Evolutionary conservation across 92 coral and sea anemone species (phyloP), one percentile per base, ranked within the genome.

Genomic region (Parazoanthus swiftii): DNA sequence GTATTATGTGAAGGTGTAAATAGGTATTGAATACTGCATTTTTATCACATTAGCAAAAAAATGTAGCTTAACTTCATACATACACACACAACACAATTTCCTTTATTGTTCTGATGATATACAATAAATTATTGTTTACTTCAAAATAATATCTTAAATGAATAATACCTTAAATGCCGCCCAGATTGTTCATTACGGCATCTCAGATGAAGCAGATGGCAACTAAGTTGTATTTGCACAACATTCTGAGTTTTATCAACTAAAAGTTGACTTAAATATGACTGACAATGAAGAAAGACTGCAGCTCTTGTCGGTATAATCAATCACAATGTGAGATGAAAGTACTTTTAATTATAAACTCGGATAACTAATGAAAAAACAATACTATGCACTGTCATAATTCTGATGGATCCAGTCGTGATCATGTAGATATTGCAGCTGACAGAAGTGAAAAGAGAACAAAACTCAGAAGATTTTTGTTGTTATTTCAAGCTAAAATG

Each of bases 1-100:
- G 23, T 84, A 72, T 42, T 71, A 50, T 84, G 79, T 84, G 20
- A 44, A 72, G 59, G 65, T 80, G 85, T 84, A 48, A 71, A 84
- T 84, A 35, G 11, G 46, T 16, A 42, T 37, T 76, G 43, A 37
- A 16, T 58, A 83, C 25, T 84, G 77, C 66, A 84, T 46, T 70
- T 84, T 84, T 33, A 70, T 46, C 44, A 44, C 38, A 35, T 39
- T 75, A 15, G 44, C 25, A n/a, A 10, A 46, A 44, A 46, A 46
- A 26, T 39, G 72, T 43, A 25, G 10, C n/a, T 3, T 44, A n/a
- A 9, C 11, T 78, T 38, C 58, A 78, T 36, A 78, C 56, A 43
- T 3, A 13, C 21, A 13, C 37, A 25, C 37, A 63, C 0, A 51
- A 26, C 58, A 35, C 37, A 20, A 50, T 50, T 80, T 25, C 25